Percentiles rank a stretch among this genome's conserved stretches.
Evolutionary conservation across 2,113 vertebrate genomes (phyloP).

Genomic region (Coracopsis vasa): DNA sequence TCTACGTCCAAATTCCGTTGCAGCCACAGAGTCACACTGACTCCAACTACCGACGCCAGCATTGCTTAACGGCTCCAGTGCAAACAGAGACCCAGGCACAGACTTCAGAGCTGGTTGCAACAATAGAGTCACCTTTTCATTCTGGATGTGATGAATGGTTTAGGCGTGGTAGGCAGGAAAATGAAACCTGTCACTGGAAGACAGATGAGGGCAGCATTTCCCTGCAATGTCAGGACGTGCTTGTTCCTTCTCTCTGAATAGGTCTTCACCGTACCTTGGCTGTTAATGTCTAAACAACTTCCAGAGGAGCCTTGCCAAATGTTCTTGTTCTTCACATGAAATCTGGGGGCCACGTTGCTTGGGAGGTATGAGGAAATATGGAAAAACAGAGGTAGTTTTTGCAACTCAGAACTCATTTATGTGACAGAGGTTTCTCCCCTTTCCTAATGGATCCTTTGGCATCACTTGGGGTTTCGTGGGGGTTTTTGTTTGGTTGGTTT

Average conservation of each 20-base stretch:
- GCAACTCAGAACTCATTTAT: not conserved
- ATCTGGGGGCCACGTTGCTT: rapidly evolving
- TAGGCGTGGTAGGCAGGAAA: not conserved
- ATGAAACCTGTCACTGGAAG: not conserved
- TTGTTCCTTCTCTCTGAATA: not conserved
- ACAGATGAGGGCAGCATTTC: slow-evolving; percentile 52
- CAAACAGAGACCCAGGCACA: not conserved
- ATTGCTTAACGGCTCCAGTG: not conserved
- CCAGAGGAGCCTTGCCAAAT: not conserved
- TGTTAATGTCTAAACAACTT: not conserved
- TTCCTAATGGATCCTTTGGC: not conserved
- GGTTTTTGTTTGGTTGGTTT: not conserved
- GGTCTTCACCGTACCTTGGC: not conserved
- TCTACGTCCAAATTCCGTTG: not conserved
- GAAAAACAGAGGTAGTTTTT: not conserved
- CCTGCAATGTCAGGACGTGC: not conserved
- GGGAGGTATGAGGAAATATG: not conserved
- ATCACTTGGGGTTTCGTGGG: not conserved
- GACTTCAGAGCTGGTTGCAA: not conserved
- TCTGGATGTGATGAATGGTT: not conserved
- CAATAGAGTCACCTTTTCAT: not conserved
- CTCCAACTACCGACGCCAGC: not conserved
- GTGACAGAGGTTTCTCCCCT: not conserved
- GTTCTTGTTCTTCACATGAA: not conserved
- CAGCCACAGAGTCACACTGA: not conserved